Evolutionary conservation across 2,888 invertebrate genomes (phyloP).

Genomic region (Tetropium fuscum): DNA sequence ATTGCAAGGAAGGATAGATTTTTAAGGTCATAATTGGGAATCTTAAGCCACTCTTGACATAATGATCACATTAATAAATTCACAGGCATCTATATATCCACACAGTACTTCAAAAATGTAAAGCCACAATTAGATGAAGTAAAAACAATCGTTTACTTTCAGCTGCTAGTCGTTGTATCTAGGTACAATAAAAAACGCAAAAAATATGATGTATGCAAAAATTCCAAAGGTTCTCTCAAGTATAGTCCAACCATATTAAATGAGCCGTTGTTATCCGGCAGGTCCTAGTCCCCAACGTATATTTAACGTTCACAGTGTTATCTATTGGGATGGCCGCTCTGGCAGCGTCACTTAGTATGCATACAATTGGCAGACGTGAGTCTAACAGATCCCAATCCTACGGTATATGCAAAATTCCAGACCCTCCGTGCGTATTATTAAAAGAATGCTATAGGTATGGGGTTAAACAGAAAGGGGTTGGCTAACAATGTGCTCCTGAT

Average conservation of each 20-base stretch:
- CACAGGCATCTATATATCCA: no score
- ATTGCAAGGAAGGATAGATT: no score
- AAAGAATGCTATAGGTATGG: constrained; percentile 42
- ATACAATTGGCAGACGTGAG: constrained; percentile 46
- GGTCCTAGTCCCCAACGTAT: constrained; percentile 25
- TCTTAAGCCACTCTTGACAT: no score
- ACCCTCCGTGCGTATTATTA: constrained; percentile 36
- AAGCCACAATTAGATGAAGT: no score
- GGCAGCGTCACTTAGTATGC: constrained; percentile 40
- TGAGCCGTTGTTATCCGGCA: constrained; percentile 25
- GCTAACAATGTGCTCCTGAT: constrained; percentile 48
- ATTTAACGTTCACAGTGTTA: constrained; percentile 22
- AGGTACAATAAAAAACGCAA: no score
- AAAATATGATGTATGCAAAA: no score
- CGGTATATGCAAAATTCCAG: constrained; percentile 40
- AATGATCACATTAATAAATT: no score
- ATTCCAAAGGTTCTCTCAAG: no score
- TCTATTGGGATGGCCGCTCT: constrained; percentile 29
- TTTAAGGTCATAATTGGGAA: no score
- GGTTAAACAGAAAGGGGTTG: constrained; percentile 43
- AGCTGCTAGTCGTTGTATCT: no score
- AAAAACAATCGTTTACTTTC: no score
- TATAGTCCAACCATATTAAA: not conserved
- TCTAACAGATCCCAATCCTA: constrained; percentile 33
- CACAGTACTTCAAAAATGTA: no score